Evolutionary conservation across 2,113 vertebrate species (phyloP), one percentile per base, ranked within the genome.

Genomic region (Lepisosteus osseus): DNA sequence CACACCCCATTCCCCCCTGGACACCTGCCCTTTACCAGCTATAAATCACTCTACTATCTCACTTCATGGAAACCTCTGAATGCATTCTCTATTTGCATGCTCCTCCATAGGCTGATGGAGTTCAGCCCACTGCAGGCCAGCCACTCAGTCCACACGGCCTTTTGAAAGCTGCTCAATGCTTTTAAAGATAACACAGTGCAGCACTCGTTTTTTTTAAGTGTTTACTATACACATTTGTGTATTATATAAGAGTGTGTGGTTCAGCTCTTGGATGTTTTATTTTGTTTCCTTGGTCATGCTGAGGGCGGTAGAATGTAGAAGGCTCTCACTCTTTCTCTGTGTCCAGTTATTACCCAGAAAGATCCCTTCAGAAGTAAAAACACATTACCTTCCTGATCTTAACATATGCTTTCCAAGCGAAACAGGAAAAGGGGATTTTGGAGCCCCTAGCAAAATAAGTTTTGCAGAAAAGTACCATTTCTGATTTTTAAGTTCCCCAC

Each of bases 351-450:
- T 75, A 47, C 29, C 6, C 64, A 64, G 43, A 90, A 88, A 90
- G 86, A 83, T 84, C 89, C 91, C 90, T 90, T 91, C 89, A 92
- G 88, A 94, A 93, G 88, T 90, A 88, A 94, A 93, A 96, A 94
- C 92, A 96, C 85, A 91, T 95, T 94, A 94, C 93, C 91, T 93
- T 95, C 88, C 85, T 89, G 85, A 89, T 89, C 79, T 87, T 84
- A 89, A 88, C 82, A 86, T 84, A 81, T 61, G 61, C 79, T 82
- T 93, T 96, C 94, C 93, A 95, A 97, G 88, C 90, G 89, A 92
- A 97, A 96, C 93, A 95, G 92, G 93, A 95, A 95, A 94, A 93
- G 90, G 84, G 89, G 88, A 89, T 91, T 91, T 89, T 75, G 84
- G 91, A 92, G 90, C 90, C 91, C 89, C 92, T 93, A 89, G 85